Percentiles rank a stretch among this genome's conserved stretches.
Evolutionary conservation across 2,797 vertebrate species (phyloP).

Genomic region (Champsocephalus gunnari): DNA sequence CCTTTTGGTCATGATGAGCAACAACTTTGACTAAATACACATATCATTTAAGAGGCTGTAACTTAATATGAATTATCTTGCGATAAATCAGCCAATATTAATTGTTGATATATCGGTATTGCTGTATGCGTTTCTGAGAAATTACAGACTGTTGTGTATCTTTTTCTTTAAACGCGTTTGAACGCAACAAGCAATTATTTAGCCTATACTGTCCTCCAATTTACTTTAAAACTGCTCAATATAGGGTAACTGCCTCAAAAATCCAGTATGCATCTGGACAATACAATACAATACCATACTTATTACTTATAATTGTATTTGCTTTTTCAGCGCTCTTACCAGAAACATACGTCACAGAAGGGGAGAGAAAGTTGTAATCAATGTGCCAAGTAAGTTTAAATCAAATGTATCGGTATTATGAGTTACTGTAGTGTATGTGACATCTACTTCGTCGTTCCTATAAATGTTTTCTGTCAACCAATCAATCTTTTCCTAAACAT

Average conservation of each 20-base stretch:
- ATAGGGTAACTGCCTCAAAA: too few species aligned
- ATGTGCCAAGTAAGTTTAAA: slow-evolving; percentile 93
- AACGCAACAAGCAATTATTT: too few species aligned
- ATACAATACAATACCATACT: not conserved
- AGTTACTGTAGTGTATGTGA: too few species aligned
- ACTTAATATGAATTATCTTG: not conserved
- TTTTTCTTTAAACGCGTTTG: too few species aligned
- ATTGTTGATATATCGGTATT: not conserved
- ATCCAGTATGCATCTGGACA: too few species aligned
- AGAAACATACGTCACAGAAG: slow-evolving; percentile 97
- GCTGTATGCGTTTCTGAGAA: too few species aligned
- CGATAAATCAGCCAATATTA: not conserved
- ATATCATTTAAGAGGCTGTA: not conserved
- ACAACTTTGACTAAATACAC: not conserved
- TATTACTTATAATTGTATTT: not conserved
- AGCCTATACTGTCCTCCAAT: too few species aligned
- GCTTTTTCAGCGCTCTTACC: slow-evolving; percentile 89
- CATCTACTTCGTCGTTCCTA: too few species aligned
- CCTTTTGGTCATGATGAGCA: not conserved
- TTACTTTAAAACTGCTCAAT: too few species aligned
- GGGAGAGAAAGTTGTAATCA: slow-evolving; percentile 96
- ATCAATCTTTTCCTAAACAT: not conserved
- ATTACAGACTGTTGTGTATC: too few species aligned
- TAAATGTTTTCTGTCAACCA: too few species aligned
- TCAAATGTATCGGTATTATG: not conserved